Conservation (phyloP, 2,797 vertebrate species). For the Lateolabrax maculatus region DNA sequence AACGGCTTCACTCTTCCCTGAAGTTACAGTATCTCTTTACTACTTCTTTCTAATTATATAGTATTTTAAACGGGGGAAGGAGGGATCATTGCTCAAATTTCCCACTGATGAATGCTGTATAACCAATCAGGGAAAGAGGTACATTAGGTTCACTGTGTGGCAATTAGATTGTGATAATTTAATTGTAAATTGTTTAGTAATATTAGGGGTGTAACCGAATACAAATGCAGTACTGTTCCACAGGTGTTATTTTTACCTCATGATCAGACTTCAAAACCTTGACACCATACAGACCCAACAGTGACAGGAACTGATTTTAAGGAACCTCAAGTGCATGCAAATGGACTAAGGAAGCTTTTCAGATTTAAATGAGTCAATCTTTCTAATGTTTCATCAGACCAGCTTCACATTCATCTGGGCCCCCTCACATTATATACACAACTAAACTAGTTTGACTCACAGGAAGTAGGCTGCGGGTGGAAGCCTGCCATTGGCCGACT, state of each 20-base stretch:
- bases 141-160: too few species aligned
- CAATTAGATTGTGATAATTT: neutral
- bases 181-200: neutral
- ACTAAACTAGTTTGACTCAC: too few species aligned
- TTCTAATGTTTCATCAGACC: neutral
- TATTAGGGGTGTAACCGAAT: neutral
- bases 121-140: too few species aligned
- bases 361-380: neutral
- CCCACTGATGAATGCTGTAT: neutral
- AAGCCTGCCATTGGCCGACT: too few species aligned
- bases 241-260: too few species aligned
- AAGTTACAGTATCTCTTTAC: slow-evolving; percentile 3
- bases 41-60: slow-evolving; percentile 12
- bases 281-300: too few species aligned
- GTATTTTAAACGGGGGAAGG: slow-evolving; percentile 7
- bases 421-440: too few species aligned
- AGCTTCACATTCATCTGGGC: neutral
- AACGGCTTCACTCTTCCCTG: neutral
- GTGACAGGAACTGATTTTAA: too few species aligned
- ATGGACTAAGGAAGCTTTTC: neutral
- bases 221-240: too few species aligned
- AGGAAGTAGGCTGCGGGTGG: too few species aligned
- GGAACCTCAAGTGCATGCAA: neutral
- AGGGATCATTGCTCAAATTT: neutral
- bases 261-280: too few species aligned